Percentiles rank a stretch among this genome's conserved stretches.
Conservation (phyloP, 2,113 vertebrate genomes). For the Rhea americana region DNA sequence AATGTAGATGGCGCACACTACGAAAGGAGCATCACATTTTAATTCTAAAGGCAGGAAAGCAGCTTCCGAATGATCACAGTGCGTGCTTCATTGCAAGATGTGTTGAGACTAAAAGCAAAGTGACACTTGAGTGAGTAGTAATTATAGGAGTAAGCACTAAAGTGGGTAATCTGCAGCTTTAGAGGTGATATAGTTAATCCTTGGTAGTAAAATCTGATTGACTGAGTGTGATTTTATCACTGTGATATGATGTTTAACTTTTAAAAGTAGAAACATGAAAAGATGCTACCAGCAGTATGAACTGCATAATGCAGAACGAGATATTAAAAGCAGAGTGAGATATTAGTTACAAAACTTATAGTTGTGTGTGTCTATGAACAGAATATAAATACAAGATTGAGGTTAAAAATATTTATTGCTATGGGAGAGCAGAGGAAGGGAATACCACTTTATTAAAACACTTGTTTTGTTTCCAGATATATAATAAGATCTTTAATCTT, state of each 20-base stretch:
- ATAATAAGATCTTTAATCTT: slow-evolving; percentile 12
- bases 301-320: background rate
- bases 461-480: slow-evolving; percentile 32
- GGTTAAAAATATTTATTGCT: slow-evolving; percentile 3
- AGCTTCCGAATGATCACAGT: background rate
- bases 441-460: background rate
- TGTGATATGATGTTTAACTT: background rate
- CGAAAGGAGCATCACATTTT: background rate
- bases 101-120: background rate
- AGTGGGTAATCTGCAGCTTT: background rate
- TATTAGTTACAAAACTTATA: background rate
- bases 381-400: background rate
- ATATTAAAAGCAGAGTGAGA: background rate
- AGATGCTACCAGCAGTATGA: background rate
- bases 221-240: background rate
- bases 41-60: background rate
- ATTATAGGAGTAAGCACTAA: background rate
- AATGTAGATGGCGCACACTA: background rate
- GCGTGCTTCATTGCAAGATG: background rate
- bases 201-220: slow-evolving; percentile 9
- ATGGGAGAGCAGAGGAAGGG: background rate
- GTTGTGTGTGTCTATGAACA: background rate
- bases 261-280: background rate
- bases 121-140: background rate
- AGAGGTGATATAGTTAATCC: background rate